Conservation (phyloP, 2,797 vertebrate genomes). For the Lepus townsendii region DNA sequence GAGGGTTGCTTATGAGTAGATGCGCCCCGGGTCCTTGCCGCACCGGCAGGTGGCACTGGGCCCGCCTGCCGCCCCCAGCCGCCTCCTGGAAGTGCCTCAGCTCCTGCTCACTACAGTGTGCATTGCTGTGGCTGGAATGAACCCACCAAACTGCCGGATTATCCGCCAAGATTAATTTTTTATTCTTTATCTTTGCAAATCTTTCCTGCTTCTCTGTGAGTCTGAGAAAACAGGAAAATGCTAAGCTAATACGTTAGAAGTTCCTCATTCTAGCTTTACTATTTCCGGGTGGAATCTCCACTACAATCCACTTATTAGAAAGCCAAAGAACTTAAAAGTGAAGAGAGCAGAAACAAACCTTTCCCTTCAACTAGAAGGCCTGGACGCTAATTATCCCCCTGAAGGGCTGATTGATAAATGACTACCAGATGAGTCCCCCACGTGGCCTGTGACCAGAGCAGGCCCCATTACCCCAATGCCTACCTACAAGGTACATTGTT, state of each 20-base stretch:
- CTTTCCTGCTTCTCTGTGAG: not conserved
- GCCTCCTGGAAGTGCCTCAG: not conserved
- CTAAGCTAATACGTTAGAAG: not conserved
- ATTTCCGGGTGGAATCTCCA: slow-evolving; percentile 18
- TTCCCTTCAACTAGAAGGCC: not conserved
- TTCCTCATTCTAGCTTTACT: slow-evolving; percentile 1
- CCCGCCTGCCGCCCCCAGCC: not conserved
- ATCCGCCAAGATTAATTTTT: not conserved
- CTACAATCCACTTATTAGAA: not conserved
- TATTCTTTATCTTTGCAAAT: not conserved
- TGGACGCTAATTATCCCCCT: slow-evolving; percentile 17
- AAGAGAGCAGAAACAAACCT: slow-evolving; percentile 2
- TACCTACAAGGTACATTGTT: not conserved
- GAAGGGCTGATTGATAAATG: slow-evolving; percentile 11
- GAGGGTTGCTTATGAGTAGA: not conserved
- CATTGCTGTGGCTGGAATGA: not conserved
- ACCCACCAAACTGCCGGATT: not conserved
- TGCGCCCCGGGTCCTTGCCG: not conserved
- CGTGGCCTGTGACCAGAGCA: not conserved
- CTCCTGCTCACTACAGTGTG: not conserved
- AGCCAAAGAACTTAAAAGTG: slow-evolving; percentile 30
- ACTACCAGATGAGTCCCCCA: not conserved
- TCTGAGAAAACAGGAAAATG: slow-evolving; percentile 34
- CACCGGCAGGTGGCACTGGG: not conserved
- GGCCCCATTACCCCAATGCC: not conserved